These are phyloP conservation scores for Choloepus hoffmanni DNA, from an alignment of 2,113 vertebrate genomes.

Conservation along the genomic window DNA sequence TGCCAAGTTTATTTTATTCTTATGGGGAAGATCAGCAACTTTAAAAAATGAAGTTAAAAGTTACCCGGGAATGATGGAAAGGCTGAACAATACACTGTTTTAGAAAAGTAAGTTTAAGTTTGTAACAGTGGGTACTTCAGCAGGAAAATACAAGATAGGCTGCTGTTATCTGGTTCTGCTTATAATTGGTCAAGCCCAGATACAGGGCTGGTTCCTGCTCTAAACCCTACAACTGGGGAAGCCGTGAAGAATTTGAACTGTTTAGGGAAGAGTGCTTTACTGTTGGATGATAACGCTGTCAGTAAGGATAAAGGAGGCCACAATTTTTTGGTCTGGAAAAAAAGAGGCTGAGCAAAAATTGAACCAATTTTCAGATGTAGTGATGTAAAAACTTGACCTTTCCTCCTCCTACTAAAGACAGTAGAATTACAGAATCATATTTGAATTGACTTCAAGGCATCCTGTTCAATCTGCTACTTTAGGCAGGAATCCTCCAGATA, in stretches of 20 bases:
- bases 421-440: neutral
- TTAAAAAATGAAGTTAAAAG: slow-evolving; percentile 46
- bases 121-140: neutral
- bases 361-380: neutral
- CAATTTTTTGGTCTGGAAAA: neutral
- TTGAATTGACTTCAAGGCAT: neutral
- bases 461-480: neutral
- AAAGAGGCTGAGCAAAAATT: neutral
- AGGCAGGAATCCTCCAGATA: neutral
- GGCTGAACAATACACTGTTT: neutral
- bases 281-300: neutral
- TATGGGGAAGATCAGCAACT: neutral
- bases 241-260: neutral
- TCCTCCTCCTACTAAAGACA: neutral
- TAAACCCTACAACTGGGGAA: neutral
- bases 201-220: neutral
- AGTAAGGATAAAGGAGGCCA: neutral
- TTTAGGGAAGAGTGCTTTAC: neutral
- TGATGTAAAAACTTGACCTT: neutral
- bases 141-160: neutral
- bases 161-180: neutral
- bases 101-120: neutral
- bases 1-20: slow-evolving; percentile 34
- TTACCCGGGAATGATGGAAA: neutral
- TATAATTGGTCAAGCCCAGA: neutral